Evolutionary conservation across 2,797 vertebrate genomes (phyloP).

Genomic region (Bradypodion ventrale): DNA sequence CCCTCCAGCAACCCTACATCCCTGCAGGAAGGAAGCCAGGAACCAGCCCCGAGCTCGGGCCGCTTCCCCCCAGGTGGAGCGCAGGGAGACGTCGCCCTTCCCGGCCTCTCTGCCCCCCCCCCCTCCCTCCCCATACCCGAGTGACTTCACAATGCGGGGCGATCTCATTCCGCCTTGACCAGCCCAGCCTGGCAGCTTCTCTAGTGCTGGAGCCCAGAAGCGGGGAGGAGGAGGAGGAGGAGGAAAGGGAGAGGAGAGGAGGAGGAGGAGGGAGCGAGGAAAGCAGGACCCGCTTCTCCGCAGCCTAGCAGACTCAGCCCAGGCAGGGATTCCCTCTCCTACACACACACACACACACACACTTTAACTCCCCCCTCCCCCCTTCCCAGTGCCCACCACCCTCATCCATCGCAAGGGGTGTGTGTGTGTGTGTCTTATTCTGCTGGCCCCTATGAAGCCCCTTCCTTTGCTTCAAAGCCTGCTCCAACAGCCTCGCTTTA

Average conservation of each 20-base stretch:
- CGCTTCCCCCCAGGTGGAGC: slow-evolving; percentile 33
- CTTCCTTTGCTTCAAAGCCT: not conserved
- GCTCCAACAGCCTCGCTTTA: no score
- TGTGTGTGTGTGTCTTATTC: no score
- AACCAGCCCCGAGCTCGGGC: slow-evolving; percentile 34
- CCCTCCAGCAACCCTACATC: slow-evolving; percentile 26
- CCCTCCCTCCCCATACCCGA: no score
- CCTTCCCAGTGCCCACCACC: no score
- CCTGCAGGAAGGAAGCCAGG: slow-evolving; percentile 37
- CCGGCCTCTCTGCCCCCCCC: not conserved
- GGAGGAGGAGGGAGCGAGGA: not conserved
- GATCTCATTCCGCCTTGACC: not conserved
- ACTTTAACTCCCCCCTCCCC: not conserved
- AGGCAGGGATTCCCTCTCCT: not conserved
- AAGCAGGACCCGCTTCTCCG: not conserved
- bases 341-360: no score
- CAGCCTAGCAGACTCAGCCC: no score
- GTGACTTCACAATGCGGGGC: slow-evolving; percentile 67
- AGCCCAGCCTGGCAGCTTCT: not conserved
- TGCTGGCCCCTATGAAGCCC: no score
- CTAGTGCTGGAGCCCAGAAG: not conserved
- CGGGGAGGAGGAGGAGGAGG: not conserved
- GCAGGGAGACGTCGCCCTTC: not conserved
- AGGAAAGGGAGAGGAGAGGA: not conserved
- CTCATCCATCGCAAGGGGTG: no score